phyloP scores from a whole-genome alignment of 1,140 invertebrate genomes.

The Drosophila saltans region DNA sequence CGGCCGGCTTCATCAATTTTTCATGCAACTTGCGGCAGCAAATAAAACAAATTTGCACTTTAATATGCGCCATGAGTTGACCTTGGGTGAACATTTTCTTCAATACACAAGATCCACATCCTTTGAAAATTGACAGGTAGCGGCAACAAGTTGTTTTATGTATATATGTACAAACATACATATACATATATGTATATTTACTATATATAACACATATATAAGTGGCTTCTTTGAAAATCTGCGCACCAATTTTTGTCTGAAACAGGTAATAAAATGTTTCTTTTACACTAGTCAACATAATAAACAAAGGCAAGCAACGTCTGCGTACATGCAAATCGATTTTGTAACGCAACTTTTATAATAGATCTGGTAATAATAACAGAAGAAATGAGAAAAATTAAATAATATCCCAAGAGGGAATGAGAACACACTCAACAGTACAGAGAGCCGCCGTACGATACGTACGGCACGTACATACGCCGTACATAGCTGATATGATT shows the following conservation, averaged over 20 bases:
- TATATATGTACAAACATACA: slow-evolving; percentile 5
- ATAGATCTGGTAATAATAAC: no score
- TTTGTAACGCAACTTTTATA: no score
- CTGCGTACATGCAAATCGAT: no score
- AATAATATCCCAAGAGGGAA: no score
- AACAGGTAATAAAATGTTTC: slow-evolving; percentile 39
- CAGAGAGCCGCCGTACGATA: no score
- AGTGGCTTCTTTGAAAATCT: slow-evolving; percentile 50
- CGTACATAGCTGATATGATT: no score
- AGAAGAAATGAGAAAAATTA: no score
- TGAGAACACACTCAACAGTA: no score
- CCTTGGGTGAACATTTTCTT: slow-evolving; percentile 54
- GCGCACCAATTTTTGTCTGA: slow-evolving; percentile 47
- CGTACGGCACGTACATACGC: no score
- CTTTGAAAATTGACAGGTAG: slow-evolving; percentile 21
- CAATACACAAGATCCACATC: background rate
- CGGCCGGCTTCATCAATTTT: slow-evolving; percentile 61
- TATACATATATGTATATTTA: no score
- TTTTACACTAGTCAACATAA: slow-evolving; percentile 44
- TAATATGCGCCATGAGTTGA: slow-evolving; percentile 64
- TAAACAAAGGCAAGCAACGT: background rate
- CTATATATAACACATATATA: no score
- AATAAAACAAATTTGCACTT: slow-evolving; percentile 80
- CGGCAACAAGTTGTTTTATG: slow-evolving; percentile 68
- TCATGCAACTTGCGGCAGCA: slow-evolving; percentile 58